Evolutionary conservation across 1,140 invertebrate genomes (phyloP), one percentile per base, ranked within the genome.

Genomic region (Apocrypta bakeri): DNA sequence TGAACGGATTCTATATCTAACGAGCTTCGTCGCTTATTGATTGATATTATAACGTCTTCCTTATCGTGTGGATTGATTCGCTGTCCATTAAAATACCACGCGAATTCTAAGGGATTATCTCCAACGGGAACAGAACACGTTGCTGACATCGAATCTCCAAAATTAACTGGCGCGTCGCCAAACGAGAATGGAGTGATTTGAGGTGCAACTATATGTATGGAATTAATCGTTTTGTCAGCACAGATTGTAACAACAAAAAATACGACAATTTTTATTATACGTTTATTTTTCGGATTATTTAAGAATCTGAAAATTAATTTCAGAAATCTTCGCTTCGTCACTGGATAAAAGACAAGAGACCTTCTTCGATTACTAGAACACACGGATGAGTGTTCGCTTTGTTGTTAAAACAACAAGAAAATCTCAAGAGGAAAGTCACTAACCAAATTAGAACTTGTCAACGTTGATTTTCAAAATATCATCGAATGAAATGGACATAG

Each of bases 81-180:
- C 66, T 89, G 89, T 87, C 93, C 94, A 85, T 95, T 94, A 69
- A 79, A 69, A 48, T 42, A 86, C 96, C 95, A 81, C 93, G 95
- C 95, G 96, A 84, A 93, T 93, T 94, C 93, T 63, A 96, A 92
- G 12, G 95, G 95, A 84, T 94, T 87, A 90, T 96, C 95, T 37
- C 96, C 96, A 86, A 94, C 94, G 66, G 94, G 93, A 63, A 96
- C 94, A 12, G 95, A 92, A 87, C 95, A 95, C n/a, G 92, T 91
- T 63, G 94, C 92, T 27, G 94, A 94, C n/a, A 69, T 93, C 92
- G 94, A 92, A 79, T 95, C 94, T 42, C 94, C 95, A 81, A 93
- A 92, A 89, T 95, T 94, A 1, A 93, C 91, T 48, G 93, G 91
- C 75, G 94, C 91, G 61, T 93, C 93, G 29, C 94, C 93, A 83